Evolutionary conservation across 2,113 vertebrate species (phyloP), one percentile per base, ranked within the genome.

Genomic region (Platysteira castanea): DNA sequence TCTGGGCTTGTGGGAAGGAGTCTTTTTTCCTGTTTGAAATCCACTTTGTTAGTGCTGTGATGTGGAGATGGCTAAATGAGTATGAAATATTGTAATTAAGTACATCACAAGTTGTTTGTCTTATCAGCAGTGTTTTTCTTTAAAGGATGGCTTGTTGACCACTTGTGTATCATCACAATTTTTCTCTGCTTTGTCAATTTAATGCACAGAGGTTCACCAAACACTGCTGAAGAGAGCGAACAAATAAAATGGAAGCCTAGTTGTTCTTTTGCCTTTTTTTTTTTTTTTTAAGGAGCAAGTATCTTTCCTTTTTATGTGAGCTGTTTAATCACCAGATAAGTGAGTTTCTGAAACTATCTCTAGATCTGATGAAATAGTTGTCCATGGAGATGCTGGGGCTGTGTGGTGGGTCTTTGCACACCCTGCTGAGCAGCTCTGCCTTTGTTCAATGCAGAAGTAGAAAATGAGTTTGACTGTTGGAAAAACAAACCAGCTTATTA

Each of bases 21-120:
- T 92, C 96, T 98, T 96, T 97, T 98, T 98, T 98, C 96, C 97
- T 98, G 91, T 98, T 97, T 96, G 97, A 98, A 97, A 98, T 96
- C 96, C 95, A 98, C 97, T 98, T 98, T 98, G 97, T 98, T 98
- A 97, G 96, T 87, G 89, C 96, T 97, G 92, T 98, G 97, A 98
- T 97, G 97, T 95, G 96, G 96, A 97, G 97, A 97, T 97, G 94
- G 93, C 97, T 98, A 98, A 98, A 98, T 97, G 97, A 98, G 96
- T 98, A 98, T 98, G 98, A 98, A 98, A 98, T 98, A 97, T 98
- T 98, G 97, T 98, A 98, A 99, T 98, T 98, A 98, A 97, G 97
- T 97, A 98, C 98, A 98, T 98, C 97, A 98, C 97, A 98, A 98
- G 97, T 97, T 98, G 98, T 98, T 98, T 98, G 98, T 98, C 97